Base-by-base conservation (phyloP, 2,113 vertebrate genomes). In the Argyrosomus japonicus region DNA sequence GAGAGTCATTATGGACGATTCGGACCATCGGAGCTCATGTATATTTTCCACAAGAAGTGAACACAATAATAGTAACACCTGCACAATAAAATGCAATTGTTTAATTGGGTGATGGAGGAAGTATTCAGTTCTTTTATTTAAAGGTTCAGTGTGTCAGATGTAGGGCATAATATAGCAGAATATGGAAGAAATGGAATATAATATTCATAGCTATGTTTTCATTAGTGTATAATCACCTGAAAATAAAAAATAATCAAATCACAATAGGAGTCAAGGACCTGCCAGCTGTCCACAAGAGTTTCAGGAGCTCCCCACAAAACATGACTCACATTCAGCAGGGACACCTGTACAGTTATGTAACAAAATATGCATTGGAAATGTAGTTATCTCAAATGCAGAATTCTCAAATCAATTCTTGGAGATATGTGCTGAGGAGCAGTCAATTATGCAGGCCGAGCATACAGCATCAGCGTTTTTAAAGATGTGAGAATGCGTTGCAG, bases 311-410 rank as follows among this genome's bases (percentile, higher is more conserved):
- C 4, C 27, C 51, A 57, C 7, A 36, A 47, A 64, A 60, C 51
- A 61, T 18, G 15, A 63, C 23, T 21, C 29, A 53, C 32, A 53
- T 12, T 40, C n/a, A 62, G 11, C 48, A 29, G 6, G 27, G 29
- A 60, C 76, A 13, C 15, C 21, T 48, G 23, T 45, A 14, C 40
- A 18, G 57, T 69, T 51, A 53, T 71, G 32, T 51, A 70, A 70
- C 58, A 12, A 7, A 36, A 40, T 17, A 65, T 43, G 51, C 48
- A 57, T 17, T 3, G 8, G 19, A 56, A 62, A n/a, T 36, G 36
- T 36, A 47, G 4, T 12, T 0, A 23, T 61, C 23, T 58, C 13
- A 19, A 51, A 4, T 3, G 43, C 29, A 53, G 19, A 23, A 47
- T 54, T 13, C 18, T 19, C 18, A 10, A 27, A 14, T 23, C 5